Percentiles rank a stretch among this genome's conserved stretches.
Conservation (phyloP, 2,888 invertebrate genomes). For the Mechanitis mazaeus region DNA sequence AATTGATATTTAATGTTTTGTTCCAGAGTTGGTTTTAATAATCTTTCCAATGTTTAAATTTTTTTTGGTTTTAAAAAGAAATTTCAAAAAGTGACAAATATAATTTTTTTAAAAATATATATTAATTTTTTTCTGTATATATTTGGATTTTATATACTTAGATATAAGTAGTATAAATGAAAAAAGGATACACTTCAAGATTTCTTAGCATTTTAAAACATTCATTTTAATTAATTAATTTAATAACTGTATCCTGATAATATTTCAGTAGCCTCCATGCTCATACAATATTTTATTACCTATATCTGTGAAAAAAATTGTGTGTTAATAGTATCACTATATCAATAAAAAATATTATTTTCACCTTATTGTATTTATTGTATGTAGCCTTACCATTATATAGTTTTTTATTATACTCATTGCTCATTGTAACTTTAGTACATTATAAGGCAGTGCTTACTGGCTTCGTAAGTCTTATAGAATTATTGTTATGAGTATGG, state of each 20-base stretch:
- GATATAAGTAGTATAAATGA: constrained; percentile 60
- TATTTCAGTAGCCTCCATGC: too few relatives aligned
- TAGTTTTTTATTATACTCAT: constrained; percentile 13
- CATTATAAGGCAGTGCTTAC: constrained; percentile 9
- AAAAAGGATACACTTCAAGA: constrained; percentile 29
- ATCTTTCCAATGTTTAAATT: too few relatives aligned
- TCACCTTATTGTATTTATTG: constrained; percentile 5
- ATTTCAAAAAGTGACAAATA: background rate
- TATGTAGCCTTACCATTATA: constrained; percentile 13
- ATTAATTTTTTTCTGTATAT: constrained; percentile 59
- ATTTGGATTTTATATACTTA: constrained; percentile 62
- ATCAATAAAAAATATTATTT: background rate
- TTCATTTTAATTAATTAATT: constrained; percentile 3
- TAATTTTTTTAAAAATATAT: constrained; percentile 14
- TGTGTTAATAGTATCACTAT: constrained; percentile 4
- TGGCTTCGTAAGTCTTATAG: constrained; percentile 20
- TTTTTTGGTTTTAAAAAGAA: background rate
- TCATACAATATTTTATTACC: too few relatives aligned
- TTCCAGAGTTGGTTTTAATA: too few relatives aligned
- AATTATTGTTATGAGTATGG: constrained; percentile 18
- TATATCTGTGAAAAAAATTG: background rate
- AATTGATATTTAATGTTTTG: too few relatives aligned
- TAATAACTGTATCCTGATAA: background rate
- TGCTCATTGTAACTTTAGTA: constrained; percentile 16
- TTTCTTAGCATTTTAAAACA: constrained; percentile 38